Conservation (phyloP, 1,140 invertebrate species). For the Hydropsyche tenuis region DNA sequence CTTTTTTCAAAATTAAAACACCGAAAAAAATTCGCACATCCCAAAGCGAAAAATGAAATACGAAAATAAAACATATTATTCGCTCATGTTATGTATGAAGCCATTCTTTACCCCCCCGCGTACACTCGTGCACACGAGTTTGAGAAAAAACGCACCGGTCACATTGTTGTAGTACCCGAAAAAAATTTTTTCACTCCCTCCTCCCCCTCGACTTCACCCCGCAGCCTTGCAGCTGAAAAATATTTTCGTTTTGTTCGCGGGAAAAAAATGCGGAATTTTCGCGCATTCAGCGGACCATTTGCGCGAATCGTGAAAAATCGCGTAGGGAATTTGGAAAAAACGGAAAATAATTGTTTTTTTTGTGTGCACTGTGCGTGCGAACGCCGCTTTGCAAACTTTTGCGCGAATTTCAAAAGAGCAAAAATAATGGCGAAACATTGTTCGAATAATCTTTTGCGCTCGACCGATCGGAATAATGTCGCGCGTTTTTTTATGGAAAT, state of each 20-base stretch:
- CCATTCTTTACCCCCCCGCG: conserved; percentile 15
- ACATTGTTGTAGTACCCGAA: conserved; percentile 16
- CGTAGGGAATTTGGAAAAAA: neutral
- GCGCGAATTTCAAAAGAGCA: neutral
- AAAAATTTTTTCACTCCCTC: neutral
- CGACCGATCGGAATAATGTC: conserved; percentile 10
- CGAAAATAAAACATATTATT: conserved; percentile 24
- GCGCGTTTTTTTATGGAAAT: conserved; percentile 8
- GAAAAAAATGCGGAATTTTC: neutral
- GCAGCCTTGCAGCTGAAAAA: neutral
- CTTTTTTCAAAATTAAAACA: conserved; percentile 26
- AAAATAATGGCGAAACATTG: conserved; percentile 14
- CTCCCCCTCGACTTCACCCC: too few species aligned
- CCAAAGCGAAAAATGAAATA: conserved; percentile 4
- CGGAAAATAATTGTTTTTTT: conserved; percentile 18
- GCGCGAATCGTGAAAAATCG: conserved; percentile 8
- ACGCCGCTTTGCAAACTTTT: neutral
- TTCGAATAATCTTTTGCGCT: conserved; percentile 25
- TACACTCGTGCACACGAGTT: too few species aligned
- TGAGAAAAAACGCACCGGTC: conserved; percentile 16
- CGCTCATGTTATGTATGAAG: neutral
- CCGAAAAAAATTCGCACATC: conserved; percentile 15
- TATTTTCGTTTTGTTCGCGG: neutral
- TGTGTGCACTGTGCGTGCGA: neutral
- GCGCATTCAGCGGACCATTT: conserved; percentile 12